Base-by-base conservation (phyloP, 1,140 invertebrate genomes). In the Anastrepha obliqua region DNA sequence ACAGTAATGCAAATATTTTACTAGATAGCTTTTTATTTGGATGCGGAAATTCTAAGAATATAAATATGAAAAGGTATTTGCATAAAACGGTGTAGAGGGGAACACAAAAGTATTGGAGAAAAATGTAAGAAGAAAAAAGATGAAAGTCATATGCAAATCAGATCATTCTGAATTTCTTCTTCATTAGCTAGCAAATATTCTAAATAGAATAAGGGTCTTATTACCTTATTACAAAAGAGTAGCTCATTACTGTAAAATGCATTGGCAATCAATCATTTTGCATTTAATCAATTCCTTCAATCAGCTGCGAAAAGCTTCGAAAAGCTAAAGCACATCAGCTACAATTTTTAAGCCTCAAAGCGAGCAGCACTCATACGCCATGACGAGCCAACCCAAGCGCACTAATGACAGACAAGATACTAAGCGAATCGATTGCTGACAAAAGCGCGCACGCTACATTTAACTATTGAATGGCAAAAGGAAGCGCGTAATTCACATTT, bases 331-430 rank as follows among this genome's bases (percentile, higher is more conserved):
- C 6, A 62, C 67, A n/a, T 47, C 39, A 17, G 39, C 17, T 44
- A 42, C 42, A 42, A 47, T 9, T 47, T 74, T n/a, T 7, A 15
- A 17, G 15, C 11, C 67, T 44, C 67, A 74, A 74, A 74, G 44
- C 13, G 42, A 44, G 42, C 67, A 74, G 44, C 67, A 74, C 67
- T 74, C 67, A 74, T 74, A 74, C 67, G 67, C 67, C 67, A 47
- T 15, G 67, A 13, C 15, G 51, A 8, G 67, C 39, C 39, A 44
- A 13, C 39, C 67, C 42, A 74, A 74, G 67, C 15, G 42, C 67
- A 44, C 67, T 74, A 74, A n/a, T 42, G 67, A 74, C 42, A 74
- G 39, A 42, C 42, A 74, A 74, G 20, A 74, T 13, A 29, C 29
- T 29, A 29, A 29, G 42, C 67, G 3, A 74, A 74, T 44, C 6